A percentile compares a stretch with the other conserved stretches of the same genome.
These are phyloP conservation scores for Mesopsocus fuscifrons DNA, from an alignment of 2,888 invertebrate genomes.

Conservation along the genomic window DNA sequence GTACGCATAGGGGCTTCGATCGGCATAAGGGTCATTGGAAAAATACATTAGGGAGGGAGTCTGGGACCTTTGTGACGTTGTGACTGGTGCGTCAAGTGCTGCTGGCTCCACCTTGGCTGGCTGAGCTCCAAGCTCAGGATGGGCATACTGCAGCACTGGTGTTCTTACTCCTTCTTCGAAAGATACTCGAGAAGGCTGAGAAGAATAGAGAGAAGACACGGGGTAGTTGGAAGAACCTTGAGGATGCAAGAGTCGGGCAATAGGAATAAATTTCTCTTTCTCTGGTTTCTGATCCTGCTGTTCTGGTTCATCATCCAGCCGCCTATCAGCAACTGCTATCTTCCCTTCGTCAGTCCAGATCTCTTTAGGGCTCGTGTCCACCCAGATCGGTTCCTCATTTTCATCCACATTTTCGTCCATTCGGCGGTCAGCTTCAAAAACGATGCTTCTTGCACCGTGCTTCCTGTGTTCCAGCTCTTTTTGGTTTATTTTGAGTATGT, in stretches of 20 bases:
- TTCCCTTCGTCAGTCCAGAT: conserved; percentile 7
- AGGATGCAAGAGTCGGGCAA: conserved; percentile 42
- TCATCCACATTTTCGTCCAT: conserved; percentile 9
- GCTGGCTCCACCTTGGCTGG: conserved; percentile 35
- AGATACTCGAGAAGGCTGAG: conserved; percentile 25
- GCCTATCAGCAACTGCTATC: background rate
- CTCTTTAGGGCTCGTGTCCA: conserved; percentile 1
- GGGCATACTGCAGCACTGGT: conserved; percentile 60
- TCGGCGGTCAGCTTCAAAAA: background rate
- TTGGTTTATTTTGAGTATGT: conserved; percentile 6
- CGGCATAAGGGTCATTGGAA: conserved; percentile 32
- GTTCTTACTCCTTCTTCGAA: conserved; percentile 52
- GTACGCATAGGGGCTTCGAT: conserved; percentile 35
- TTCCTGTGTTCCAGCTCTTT: conserved; percentile 1
- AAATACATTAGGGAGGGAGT: conserved; percentile 25
- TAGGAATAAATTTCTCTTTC: conserved; percentile 12
- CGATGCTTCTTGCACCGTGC: background rate
- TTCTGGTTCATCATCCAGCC: conserved; percentile 6
- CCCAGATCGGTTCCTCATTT: conserved; percentile 6
- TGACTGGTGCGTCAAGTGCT: background rate
- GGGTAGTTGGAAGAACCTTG: conserved; percentile 41
- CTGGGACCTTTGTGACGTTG: background rate
- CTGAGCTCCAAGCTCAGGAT: conserved; percentile 59
- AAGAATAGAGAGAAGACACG: conserved; percentile 38
- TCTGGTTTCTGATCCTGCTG: conserved; percentile 9